These are phyloP conservation scores for Oscheius sp. DNA, from an alignment of 2,888 invertebrate genomes.

Conservation along the genomic window DNA sequence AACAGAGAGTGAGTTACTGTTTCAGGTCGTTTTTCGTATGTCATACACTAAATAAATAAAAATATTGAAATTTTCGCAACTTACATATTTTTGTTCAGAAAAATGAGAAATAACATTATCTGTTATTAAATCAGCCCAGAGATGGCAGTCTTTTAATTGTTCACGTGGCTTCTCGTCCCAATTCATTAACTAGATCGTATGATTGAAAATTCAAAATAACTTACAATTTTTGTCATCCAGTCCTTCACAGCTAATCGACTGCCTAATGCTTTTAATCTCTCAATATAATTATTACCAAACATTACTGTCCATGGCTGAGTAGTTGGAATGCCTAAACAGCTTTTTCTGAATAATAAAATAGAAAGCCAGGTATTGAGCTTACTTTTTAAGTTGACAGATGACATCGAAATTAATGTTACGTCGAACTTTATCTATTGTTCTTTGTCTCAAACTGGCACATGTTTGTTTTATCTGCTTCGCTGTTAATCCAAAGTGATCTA, in stretches of 20 bases:
- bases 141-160: too few relatives aligned
- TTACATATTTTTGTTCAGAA: too few relatives aligned
- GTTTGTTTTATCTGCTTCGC: background rate
- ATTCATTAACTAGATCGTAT: background rate
- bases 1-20: too few relatives aligned
- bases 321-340: background rate
- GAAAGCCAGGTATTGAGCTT: background rate
- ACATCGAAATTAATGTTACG: background rate
- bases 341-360: background rate
- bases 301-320: conserved; percentile 19
- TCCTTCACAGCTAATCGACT: background rate
- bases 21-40: too few relatives aligned
- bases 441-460: background rate
- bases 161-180: too few relatives aligned
- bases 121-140: too few relatives aligned
- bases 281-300: conserved; percentile 27
- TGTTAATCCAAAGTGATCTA: background rate
- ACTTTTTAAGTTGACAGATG: background rate
- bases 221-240: background rate
- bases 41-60: too few relatives aligned
- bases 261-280: conserved; percentile 1
- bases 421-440: background rate
- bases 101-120: too few relatives aligned
- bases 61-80: too few relatives aligned
- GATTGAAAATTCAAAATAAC: background rate